A percentile compares a stretch with the other conserved stretches of the same genome.
phyloP scores from a whole-genome alignment of 2,888 invertebrate species.

The Thera obeliscata region DNA sequence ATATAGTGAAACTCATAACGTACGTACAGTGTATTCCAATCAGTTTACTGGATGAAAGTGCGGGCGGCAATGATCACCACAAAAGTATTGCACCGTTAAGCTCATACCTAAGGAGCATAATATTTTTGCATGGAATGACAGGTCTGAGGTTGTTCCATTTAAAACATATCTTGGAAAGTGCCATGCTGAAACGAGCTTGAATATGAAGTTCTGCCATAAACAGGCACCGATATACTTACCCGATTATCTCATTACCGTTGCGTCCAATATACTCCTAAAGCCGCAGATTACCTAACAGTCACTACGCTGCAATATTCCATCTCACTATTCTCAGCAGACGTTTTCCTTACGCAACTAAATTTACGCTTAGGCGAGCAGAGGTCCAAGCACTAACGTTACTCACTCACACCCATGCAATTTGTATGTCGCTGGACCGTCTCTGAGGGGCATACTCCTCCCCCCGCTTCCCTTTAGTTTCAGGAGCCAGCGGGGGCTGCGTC shows the following conservation, averaged over 20 bases:
- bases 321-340: slow-evolving; percentile 69
- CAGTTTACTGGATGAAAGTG: too few species aligned
- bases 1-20: too few species aligned
- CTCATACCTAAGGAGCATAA: too few species aligned
- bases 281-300: slow-evolving; percentile 22
- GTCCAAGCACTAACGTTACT: slow-evolving; percentile 78
- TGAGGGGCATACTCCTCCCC: slow-evolving; percentile 55
- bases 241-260: slow-evolving; percentile 59
- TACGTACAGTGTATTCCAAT: too few species aligned
- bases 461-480: slow-evolving; percentile 50
- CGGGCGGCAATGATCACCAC: too few species aligned
- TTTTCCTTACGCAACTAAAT: slow-evolving; percentile 83
- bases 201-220: slow-evolving; percentile 28
- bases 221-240: slow-evolving; percentile 40
- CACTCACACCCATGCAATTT: slow-evolving; percentile 80
- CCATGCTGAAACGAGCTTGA: slow-evolving; percentile 1
- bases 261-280: slow-evolving; percentile 59
- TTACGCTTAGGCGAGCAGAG: slow-evolving; percentile 80
- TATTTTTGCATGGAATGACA: too few species aligned
- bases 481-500: slow-evolving; percentile 62
- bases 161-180: background rate
- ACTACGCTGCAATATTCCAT: slow-evolving; percentile 48
- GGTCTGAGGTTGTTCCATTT: too few species aligned
- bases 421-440: slow-evolving; percentile 63
- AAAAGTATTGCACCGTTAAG: too few species aligned